Evolutionary conservation across 2,888 invertebrate genomes (phyloP).

Genomic region (Imbricaverruca yamaguchii): DNA sequence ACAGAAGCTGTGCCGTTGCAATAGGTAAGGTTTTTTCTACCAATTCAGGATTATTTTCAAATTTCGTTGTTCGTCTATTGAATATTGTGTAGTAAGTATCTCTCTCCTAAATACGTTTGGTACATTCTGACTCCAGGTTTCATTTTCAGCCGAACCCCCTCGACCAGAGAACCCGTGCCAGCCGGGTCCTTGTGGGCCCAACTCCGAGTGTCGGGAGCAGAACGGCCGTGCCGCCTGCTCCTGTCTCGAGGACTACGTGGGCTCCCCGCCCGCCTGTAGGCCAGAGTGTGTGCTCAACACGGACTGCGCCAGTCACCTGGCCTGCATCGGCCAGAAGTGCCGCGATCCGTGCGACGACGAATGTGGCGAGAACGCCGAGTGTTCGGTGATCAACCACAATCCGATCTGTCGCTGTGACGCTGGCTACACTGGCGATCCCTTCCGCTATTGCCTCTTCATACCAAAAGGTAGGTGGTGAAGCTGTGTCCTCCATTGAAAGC

Average conservation of each 20-base stretch:
- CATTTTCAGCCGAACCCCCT: not conserved
- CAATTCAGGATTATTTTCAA: no score
- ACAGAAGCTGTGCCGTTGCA: no score
- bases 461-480: constrained; percentile 34
- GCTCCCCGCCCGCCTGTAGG: constrained; percentile 51
- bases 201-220: constrained; percentile 47
- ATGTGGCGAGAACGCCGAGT: constrained; percentile 45
- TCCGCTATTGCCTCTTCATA: constrained; percentile 56
- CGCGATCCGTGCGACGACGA: constrained; percentile 54
- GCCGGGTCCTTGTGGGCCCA: constrained; percentile 50
- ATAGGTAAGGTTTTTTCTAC: no score
- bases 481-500: no score
- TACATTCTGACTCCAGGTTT: no score
- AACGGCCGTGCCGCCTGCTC: constrained; percentile 53
- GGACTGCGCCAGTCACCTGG: constrained; percentile 66
- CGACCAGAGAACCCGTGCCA: constrained; percentile 31
- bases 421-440: constrained; percentile 67
- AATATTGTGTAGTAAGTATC: no score
- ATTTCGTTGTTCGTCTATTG: no score
- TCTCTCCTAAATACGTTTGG: no score
- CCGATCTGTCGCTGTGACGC: constrained; percentile 9
- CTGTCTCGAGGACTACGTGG: constrained; percentile 57
- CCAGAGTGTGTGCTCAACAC: constrained; percentile 76
- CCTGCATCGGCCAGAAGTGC: constrained; percentile 63
- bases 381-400: constrained; percentile 29